Conservation (phyloP, 2,113 vertebrate species). For the Eurypyga helias region DNA sequence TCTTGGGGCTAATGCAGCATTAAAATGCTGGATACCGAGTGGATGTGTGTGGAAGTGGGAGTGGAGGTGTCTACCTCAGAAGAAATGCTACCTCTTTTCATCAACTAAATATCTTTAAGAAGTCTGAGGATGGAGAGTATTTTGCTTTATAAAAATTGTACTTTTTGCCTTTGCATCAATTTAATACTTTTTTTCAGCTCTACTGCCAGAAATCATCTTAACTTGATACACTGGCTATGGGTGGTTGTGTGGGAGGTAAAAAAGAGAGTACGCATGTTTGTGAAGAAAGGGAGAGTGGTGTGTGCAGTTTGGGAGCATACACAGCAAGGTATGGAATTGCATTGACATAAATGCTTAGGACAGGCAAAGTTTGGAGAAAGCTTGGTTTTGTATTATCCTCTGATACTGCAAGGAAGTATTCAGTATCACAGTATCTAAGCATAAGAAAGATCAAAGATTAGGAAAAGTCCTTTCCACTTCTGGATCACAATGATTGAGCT, state of each 20-base stretch:
- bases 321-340: neutral
- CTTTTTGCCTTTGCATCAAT: neutral
- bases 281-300: neutral
- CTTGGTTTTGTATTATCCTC: neutral
- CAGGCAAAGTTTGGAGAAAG: neutral
- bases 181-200: neutral
- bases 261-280: neutral
- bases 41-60: neutral
- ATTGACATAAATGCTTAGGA: neutral
- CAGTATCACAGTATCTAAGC: neutral
- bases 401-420: neutral
- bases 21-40: neutral
- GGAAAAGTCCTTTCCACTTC: neutral
- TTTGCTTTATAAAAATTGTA: neutral
- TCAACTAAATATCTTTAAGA: constrained; percentile 16
- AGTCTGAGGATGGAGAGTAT: neutral
- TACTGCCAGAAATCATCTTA: neutral
- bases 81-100: neutral
- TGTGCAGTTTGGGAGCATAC: neutral
- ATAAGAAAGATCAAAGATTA: neutral
- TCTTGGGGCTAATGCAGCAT: constrained; percentile 29
- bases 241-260: neutral
- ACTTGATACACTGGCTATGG: neutral
- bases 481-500: neutral
- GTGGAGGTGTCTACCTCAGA: neutral